Evolutionary conservation across 2,797 vertebrate genomes (phyloP).

Genomic region (Phrynocephalus guinanensis): DNA sequence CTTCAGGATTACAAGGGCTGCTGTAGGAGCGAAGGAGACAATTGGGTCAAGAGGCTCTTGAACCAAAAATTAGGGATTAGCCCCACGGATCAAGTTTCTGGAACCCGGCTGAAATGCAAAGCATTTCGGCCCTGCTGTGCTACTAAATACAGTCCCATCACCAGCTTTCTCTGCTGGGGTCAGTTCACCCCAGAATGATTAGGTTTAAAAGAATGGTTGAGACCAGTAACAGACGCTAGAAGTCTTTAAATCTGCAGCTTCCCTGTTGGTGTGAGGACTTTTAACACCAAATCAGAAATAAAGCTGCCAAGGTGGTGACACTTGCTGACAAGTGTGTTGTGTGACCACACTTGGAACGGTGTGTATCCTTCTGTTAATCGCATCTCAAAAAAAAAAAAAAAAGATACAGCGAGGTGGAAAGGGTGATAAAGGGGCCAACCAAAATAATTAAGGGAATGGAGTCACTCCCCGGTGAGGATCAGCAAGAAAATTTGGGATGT

Average conservation of each 20-base stretch:
- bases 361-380: background rate
- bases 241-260: background rate
- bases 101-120: background rate
- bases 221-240: background rate
- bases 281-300: background rate
- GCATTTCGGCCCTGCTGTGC: background rate
- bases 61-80: background rate
- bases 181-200: background rate
- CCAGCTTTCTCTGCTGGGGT: background rate
- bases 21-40: background rate
- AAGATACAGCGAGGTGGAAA: background rate
- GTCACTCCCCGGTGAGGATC: too few species aligned
- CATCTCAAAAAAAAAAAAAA: background rate
- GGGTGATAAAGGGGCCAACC: background rate
- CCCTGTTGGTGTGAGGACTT: too few species aligned
- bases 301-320: background rate
- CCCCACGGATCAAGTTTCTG: background rate
- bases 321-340: background rate
- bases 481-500: background rate
- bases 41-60: constrained; percentile 4
- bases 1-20: background rate
- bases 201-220: background rate
- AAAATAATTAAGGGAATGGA: background rate
- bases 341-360: background rate
- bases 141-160: background rate